A percentile compares a stretch with the other conserved stretches of the same genome.
phyloP scores from a whole-genome alignment of 2,113 vertebrate genomes.

The Pluvianellus socialis region DNA sequence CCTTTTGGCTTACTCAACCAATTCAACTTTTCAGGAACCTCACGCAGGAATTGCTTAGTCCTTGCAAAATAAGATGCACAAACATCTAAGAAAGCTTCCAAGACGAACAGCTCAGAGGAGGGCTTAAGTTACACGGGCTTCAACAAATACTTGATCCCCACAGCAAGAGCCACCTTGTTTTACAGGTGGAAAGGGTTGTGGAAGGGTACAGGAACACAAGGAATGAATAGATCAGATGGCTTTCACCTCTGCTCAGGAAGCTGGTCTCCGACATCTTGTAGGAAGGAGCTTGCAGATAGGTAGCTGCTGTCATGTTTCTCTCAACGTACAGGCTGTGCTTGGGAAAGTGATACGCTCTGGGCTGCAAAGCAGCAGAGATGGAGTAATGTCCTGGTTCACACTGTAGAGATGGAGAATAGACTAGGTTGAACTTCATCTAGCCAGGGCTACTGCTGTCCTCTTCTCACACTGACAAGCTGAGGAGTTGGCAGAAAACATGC shows the following conservation, averaged over 20 bases:
- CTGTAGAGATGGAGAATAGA: background rate
- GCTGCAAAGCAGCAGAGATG: background rate
- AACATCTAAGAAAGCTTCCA: background rate
- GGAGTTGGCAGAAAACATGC: background rate
- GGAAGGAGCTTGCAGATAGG: background rate
- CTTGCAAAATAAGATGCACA: background rate
- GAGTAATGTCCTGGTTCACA: background rate
- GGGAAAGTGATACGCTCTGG: accelerated
- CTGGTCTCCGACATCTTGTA: background rate
- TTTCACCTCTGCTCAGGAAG: background rate
- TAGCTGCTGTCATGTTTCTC: background rate
- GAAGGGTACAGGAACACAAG: background rate
- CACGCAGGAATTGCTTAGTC: background rate
- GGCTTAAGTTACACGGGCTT: background rate
- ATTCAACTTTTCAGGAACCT: background rate
- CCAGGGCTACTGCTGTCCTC: background rate
- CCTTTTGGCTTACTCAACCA: background rate
- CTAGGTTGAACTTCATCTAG: background rate
- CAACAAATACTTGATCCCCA: background rate
- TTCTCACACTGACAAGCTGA: background rate
- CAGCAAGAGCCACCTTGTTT: background rate
- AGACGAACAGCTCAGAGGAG: background rate
- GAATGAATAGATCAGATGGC: background rate
- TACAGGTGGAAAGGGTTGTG: background rate
- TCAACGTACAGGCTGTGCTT: background rate